A percentile compares a stretch with the other conserved stretches of the same genome.
phyloP scores from a whole-genome alignment of 2,888 invertebrate genomes.

The Yponomeuta cagnagella region DNA sequence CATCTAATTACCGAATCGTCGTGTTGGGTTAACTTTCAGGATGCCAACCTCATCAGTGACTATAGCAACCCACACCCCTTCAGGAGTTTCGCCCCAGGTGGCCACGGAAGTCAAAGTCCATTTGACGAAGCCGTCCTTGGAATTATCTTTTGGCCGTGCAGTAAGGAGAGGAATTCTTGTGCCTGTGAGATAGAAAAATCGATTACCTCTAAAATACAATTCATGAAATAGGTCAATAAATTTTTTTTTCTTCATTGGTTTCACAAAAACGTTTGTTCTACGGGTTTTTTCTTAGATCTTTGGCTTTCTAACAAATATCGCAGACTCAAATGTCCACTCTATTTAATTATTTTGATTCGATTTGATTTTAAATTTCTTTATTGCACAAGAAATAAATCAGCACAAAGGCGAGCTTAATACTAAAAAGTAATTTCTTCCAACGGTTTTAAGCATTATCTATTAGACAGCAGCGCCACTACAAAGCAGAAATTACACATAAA shows the following conservation, averaged over 20 bases:
- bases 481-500: too few relatives aligned
- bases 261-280: slow-evolving; percentile 23
- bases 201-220: too few relatives aligned
- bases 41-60: slow-evolving; percentile 62
- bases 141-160: slow-evolving; percentile 81
- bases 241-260: too few relatives aligned
- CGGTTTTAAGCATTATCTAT: too few relatives aligned
- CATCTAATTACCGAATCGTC: too few relatives aligned
- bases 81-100: slow-evolving; percentile 91
- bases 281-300: slow-evolving; percentile 15
- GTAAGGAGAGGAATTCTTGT: slow-evolving; percentile 82
- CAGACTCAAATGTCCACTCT: not conserved
- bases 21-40: not conserved
- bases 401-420: too few relatives aligned
- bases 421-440: too few relatives aligned
- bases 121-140: slow-evolving; percentile 81
- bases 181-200: slow-evolving; percentile 56
- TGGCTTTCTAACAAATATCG: slow-evolving; percentile 14
- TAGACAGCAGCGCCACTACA: too few relatives aligned
- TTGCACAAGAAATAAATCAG: too few relatives aligned
- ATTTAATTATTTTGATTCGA: too few relatives aligned
- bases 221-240: too few relatives aligned
- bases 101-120: slow-evolving; percentile 95
- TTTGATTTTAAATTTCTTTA: too few relatives aligned
- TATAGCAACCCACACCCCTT: slow-evolving; percentile 79